These are phyloP conservation scores for cattle (Bos taurus) DNA, from an alignment of 2,113 vertebrate genomes.

Conservation along the genomic window DNA sequence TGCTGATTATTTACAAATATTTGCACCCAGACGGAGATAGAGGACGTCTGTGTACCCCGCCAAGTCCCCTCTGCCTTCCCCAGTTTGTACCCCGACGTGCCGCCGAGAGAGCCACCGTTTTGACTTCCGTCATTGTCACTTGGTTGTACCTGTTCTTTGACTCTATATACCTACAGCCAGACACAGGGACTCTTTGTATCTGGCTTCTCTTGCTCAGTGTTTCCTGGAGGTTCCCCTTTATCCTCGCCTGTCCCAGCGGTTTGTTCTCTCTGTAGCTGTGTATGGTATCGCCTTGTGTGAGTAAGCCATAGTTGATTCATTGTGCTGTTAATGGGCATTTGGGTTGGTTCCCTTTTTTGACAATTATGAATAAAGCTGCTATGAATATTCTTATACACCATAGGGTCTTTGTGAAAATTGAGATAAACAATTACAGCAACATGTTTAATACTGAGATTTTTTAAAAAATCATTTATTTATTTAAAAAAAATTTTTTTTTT, in stretches of 20 bases:
- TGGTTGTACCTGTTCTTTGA: not conserved
- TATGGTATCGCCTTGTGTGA: not conserved
- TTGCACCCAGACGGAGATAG: not conserved
- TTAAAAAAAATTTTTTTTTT: not conserved
- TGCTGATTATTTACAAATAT: not conserved
- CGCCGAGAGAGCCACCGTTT: not conserved
- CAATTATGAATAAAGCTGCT: constrained; percentile 15
- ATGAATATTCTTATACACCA: not conserved
- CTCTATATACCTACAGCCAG: not conserved
- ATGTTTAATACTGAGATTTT: constrained; percentile 18
- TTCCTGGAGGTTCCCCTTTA: not conserved
- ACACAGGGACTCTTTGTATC: not conserved
- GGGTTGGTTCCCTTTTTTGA: not conserved
- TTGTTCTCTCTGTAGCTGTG: not conserved
- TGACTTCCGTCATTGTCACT: not conserved
- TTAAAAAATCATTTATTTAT: not conserved
- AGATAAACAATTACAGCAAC: not conserved
- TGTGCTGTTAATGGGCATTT: constrained; percentile 12
- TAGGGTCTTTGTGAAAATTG: constrained; percentile 23
- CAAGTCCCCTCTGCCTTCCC: not conserved
- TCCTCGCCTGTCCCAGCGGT: no score
- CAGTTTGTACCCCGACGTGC: no score
- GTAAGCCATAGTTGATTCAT: not conserved
- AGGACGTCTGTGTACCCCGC: not conserved
- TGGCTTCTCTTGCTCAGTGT: not conserved